phyloP scores from a whole-genome alignment of 2,888 invertebrate genomes.

The Apamea anceps region DNA sequence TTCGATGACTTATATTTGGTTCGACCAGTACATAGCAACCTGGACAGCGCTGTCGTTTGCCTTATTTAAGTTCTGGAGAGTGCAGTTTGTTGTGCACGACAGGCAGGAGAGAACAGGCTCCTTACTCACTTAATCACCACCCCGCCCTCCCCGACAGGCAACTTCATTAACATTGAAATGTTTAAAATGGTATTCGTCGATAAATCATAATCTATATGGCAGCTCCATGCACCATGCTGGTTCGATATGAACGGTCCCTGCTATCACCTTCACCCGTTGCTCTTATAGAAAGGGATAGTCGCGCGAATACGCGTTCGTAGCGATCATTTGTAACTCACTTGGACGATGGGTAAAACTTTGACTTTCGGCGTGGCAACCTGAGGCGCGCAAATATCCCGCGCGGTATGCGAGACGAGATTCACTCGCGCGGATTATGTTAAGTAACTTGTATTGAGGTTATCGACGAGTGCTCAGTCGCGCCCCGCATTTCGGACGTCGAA shows the following conservation, averaged over 20 bases:
- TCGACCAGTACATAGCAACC: not conserved
- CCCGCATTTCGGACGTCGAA: not conserved
- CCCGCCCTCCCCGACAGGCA: not conserved
- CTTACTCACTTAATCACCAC: not conserved
- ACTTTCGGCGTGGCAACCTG: too few relatives aligned
- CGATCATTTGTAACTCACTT: not conserved
- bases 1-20: not conserved
- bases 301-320: not conserved
- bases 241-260: too few relatives aligned
- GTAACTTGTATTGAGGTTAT: not conserved
- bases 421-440: not conserved
- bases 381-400: too few relatives aligned
- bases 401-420: not conserved
- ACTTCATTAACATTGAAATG: not conserved
- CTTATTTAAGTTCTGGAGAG: too few relatives aligned
- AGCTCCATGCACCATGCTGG: not conserved
- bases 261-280: not conserved
- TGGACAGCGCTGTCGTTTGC: not conserved
- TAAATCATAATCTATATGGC: not conserved
- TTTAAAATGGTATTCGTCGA: not conserved
- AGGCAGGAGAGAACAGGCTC: not conserved
- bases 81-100: too few relatives aligned
- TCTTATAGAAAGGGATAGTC: not conserved
- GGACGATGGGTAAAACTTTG: not conserved
- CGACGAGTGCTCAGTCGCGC: too few relatives aligned